Evolutionary conservation across 1,140 invertebrate genomes (phyloP).

Genomic region (Trachymyrmex cornetzi): DNA sequence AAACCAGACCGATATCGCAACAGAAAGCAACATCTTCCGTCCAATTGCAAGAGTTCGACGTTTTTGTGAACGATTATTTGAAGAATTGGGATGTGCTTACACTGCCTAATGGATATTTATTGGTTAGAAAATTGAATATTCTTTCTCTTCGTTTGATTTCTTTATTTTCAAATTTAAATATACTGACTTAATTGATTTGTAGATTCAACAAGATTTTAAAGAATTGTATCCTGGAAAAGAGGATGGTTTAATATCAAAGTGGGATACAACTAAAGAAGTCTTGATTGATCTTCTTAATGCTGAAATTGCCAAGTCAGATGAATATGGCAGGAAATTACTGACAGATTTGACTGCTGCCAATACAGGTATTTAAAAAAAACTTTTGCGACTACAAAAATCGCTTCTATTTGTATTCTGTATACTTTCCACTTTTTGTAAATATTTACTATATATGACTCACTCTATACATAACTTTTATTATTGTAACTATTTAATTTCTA

Average conservation of each 20-base stretch:
- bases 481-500: neutral
- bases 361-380: neutral
- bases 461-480: too few relatives aligned
- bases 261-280: neutral
- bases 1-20: neutral
- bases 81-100: neutral
- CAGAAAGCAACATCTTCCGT: neutral
- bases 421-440: too few relatives aligned
- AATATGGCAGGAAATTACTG: neutral
- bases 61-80: neutral
- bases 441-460: too few relatives aligned
- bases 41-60: neutral
- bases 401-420: too few relatives aligned
- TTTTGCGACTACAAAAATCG: neutral
- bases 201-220: conserved; percentile 42
- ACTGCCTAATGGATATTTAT: conserved; percentile 12
- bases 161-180: neutral
- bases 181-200: neutral
- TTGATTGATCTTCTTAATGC: conserved; percentile 9
- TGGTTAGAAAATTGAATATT: conserved; percentile 13
- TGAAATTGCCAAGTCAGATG: conserved; percentile 19
- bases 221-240: conserved; percentile 30
- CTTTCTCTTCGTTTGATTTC: neutral
- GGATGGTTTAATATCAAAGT: conserved; percentile 25
- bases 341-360: conserved; percentile 8